Evolutionary conservation across 2,888 invertebrate genomes (phyloP).

Genomic region (Cantharis flavilabris): DNA sequence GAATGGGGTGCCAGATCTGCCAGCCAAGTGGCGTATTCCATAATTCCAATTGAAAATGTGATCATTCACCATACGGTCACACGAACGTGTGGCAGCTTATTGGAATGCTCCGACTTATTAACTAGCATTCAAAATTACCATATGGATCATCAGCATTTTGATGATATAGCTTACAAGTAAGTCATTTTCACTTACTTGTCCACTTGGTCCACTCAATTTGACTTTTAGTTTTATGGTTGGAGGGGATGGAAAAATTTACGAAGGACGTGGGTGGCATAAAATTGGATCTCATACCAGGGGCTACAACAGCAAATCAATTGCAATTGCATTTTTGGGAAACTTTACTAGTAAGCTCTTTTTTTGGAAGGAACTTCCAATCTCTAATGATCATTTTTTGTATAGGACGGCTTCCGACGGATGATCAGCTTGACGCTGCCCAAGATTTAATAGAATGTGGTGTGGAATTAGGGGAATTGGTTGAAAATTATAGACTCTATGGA

Average conservation of each 20-base stretch:
- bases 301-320: slow-evolving; percentile 61
- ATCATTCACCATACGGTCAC: slow-evolving; percentile 65
- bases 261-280: slow-evolving; percentile 63
- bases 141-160: slow-evolving; percentile 56
- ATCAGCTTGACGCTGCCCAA: slow-evolving; percentile 57
- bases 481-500: slow-evolving; percentile 59
- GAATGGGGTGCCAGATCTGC: slow-evolving; percentile 65
- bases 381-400: background rate
- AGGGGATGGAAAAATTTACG: slow-evolving; percentile 64
- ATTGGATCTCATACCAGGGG: slow-evolving; percentile 62
- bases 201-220: too few relatives aligned
- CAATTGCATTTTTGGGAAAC: slow-evolving; percentile 64
- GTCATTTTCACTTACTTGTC: slow-evolving; percentile 40
- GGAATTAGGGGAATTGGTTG: slow-evolving; percentile 53
- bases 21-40: slow-evolving; percentile 58
- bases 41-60: slow-evolving; percentile 59
- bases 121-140: slow-evolving; percentile 60
- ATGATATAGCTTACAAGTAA: slow-evolving; percentile 67
- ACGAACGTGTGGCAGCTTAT: slow-evolving; percentile 54
- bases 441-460: slow-evolving; percentile 59
- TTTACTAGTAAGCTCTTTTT: slow-evolving; percentile 55
- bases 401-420: slow-evolving; percentile 55
- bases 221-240: slow-evolving; percentile 62
- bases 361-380: too few relatives aligned
- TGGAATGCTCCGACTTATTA: slow-evolving; percentile 53